Percentiles rank a stretch among this genome's conserved stretches.
These are phyloP conservation scores for Bubo blakistoni DNA, from an alignment of 2,113 vertebrate species.

Conservation along the genomic window DNA sequence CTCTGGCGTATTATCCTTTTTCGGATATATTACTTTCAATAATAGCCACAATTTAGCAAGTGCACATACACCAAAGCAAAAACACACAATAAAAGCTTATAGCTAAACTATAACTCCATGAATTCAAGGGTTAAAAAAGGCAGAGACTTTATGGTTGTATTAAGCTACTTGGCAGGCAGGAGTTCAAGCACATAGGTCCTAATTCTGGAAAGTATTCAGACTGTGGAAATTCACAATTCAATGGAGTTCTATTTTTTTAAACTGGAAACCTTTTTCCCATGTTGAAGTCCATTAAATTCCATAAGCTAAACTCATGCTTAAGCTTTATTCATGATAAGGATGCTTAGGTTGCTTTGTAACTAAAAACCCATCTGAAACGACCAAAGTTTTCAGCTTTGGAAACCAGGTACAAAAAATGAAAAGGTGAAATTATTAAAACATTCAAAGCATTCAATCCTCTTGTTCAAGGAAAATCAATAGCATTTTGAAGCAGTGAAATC, in stretches of 20 bases:
- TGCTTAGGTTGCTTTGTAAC: neutral
- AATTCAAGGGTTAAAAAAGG: neutral
- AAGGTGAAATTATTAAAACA: neutral
- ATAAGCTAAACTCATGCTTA: neutral
- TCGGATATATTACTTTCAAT: slow-evolving; percentile 14
- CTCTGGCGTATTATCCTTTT: neutral
- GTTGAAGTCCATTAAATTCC: neutral
- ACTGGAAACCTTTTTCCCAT: neutral
- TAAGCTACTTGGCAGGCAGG: neutral
- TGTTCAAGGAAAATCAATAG: neutral
- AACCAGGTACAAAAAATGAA: neutral
- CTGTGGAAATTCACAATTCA: neutral
- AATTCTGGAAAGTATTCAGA: neutral
- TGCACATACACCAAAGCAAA: neutral
- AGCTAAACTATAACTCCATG: neutral
- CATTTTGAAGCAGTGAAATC: neutral
- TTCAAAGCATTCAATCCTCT: neutral
- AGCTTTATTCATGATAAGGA: neutral
- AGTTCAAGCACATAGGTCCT: neutral
- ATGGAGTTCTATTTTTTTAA: neutral
- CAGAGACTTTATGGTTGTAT: neutral
- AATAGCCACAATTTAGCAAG: neutral
- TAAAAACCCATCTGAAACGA: neutral
- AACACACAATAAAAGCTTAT: neutral
- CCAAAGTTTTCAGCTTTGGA: neutral